Conservation (phyloP, 2,888 invertebrate genomes). For the Volucella inanis region DNA sequence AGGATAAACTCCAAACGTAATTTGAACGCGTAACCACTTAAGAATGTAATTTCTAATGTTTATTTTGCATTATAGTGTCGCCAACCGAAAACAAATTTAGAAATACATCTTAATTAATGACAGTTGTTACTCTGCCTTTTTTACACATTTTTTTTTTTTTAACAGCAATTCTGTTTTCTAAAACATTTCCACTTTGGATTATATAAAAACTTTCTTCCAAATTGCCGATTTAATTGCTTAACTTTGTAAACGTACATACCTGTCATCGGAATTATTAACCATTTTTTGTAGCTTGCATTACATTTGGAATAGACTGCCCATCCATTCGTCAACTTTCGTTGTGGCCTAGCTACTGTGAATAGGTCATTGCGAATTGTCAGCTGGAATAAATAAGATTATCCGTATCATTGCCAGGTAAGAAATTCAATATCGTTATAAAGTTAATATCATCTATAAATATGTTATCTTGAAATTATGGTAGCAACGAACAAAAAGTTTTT, state of each 20-base stretch:
- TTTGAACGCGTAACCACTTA: conserved; percentile 6
- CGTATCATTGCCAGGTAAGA: conserved; percentile 28
- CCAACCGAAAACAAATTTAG: conserved; percentile 26
- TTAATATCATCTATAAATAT: too few relatives aligned
- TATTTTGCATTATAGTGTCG: conserved; percentile 19
- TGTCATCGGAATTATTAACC: conserved; percentile 70
- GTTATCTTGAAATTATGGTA: too few relatives aligned
- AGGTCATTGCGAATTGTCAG: conserved; percentile 39
- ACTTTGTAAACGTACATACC: conserved; percentile 66
- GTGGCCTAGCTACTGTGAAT: conserved; percentile 42
- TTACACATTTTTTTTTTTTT: neutral
- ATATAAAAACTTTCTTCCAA: neutral
- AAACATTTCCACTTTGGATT: neutral
- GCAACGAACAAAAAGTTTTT: too few relatives aligned
- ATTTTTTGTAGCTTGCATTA: conserved; percentile 68
- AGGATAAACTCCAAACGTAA: neutral
- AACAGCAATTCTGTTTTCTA: neutral
- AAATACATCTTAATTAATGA: conserved; percentile 39
- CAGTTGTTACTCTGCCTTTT: conserved; percentile 11
- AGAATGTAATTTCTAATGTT: neutral
- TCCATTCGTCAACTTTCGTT: conserved; percentile 35
- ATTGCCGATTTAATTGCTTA: conserved; percentile 26
- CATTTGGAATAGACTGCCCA: conserved; percentile 63
- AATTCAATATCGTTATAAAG: neutral
- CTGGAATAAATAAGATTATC: conserved; percentile 18